Percentiles rank a stretch among this genome's conserved stretches.
Evolutionary conservation across 2,888 invertebrate genomes (phyloP).

Genomic region (Drosophila acutilabella): DNA sequence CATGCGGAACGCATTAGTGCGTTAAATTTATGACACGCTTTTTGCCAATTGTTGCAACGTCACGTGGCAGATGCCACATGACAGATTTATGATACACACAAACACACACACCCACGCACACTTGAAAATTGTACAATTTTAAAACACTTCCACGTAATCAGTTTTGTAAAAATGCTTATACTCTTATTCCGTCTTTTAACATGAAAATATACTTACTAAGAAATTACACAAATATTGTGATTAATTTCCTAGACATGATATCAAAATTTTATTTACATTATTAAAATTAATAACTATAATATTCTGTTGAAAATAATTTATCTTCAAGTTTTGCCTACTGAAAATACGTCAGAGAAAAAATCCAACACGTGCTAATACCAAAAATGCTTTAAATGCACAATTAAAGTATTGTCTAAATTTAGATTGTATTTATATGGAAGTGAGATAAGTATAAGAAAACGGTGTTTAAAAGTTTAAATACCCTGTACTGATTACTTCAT

Average conservation of each 20-base stretch:
- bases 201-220: conserved; percentile 9
- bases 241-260: background rate
- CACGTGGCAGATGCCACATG: conserved; percentile 28
- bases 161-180: background rate
- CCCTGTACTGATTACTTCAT: conserved; percentile 2
- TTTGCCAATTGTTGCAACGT: conserved; percentile 28
- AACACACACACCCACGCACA: background rate
- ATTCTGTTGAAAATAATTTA: background rate
- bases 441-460: conserved; percentile 23
- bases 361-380: conserved; percentile 2
- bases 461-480: background rate
- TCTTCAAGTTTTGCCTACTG: background rate
- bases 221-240: background rate
- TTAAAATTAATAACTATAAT: background rate
- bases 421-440: conserved; percentile 17
- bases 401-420: conserved; percentile 31
- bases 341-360: background rate
- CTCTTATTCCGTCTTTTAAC: conserved; percentile 19
- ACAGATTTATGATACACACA: conserved; percentile 22
- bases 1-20: conserved; percentile 48
- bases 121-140: background rate
- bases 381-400: conserved; percentile 11
- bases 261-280: background rate
- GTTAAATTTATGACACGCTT: conserved; percentile 28
- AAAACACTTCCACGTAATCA: conserved; percentile 15